A percentile compares a stretch with the other conserved stretches of the same genome.
Evolutionary conservation across 2,113 vertebrate species (phyloP).

Genomic region (Cebus imitator): DNA sequence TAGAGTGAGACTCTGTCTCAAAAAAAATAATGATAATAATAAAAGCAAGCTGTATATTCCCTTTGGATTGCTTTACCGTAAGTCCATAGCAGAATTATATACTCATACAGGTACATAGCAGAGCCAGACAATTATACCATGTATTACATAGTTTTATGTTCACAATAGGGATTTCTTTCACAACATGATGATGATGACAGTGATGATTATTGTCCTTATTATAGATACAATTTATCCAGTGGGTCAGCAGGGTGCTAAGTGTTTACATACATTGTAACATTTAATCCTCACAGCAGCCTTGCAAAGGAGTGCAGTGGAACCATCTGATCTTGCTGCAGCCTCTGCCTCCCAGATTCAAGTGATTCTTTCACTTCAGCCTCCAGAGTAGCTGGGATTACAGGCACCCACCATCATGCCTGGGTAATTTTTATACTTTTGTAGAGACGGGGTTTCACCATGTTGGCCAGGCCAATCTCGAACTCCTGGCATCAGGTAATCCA

Average conservation of each 20-base stretch:
- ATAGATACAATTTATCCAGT: neutral
- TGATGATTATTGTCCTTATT: neutral
- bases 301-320: neutral
- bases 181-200: neutral
- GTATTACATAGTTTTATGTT: neutral
- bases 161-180: neutral
- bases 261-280: neutral
- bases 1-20: no score
- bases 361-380: no score
- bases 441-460: no score
- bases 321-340: no score
- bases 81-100: neutral
- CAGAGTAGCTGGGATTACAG: no score
- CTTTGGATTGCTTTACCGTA: neutral
- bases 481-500: no score
- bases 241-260: neutral
- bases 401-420: no score
- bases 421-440: no score
- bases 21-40: no score
- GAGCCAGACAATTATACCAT: neutral
- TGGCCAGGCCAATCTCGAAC: no score
- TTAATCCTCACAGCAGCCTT: constrained; percentile 9
- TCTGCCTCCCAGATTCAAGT: no score
- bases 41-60: neutral
- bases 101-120: neutral